Percentiles rank a stretch among this genome's conserved stretches.
These are phyloP conservation scores for Notarius lentiginosus DNA, from an alignment of 2,113 vertebrate genomes.

Conservation along the genomic window DNA sequence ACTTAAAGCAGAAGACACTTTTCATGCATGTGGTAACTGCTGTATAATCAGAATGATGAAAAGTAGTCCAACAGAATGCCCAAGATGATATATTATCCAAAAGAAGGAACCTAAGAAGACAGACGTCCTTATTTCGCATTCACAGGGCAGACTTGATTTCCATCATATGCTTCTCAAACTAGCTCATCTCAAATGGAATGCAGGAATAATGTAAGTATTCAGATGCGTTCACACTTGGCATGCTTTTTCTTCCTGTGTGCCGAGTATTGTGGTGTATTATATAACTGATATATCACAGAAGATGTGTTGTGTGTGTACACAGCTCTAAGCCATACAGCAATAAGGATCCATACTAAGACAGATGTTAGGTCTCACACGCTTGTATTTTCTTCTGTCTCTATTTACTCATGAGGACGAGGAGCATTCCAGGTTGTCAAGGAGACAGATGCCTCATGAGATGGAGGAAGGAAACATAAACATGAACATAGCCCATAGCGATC, in stretches of 20 bases:
- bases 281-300: neutral
- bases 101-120: neutral
- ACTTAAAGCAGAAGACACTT: neutral
- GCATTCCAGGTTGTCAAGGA: conserved; percentile 44
- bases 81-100: neutral
- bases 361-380: conserved; percentile 26
- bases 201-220: neutral
- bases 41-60: neutral
- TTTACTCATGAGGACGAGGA: conserved; percentile 26
- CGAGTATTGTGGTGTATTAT: neutral
- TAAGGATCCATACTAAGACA: conserved; percentile 14
- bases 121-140: neutral
- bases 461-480: conserved; percentile 13
- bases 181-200: neutral
- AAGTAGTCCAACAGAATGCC: neutral
- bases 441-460: conserved; percentile 33
- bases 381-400: conserved; percentile 3
- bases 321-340: conserved; percentile 1
- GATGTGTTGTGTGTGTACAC: conserved; percentile 15
- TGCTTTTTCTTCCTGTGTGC: neutral
- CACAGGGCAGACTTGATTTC: neutral
- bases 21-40: neutral
- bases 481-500: neutral
- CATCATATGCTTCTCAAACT: neutral
- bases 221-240: neutral